A percentile compares a stretch with the other conserved stretches of the same genome.
These are phyloP conservation scores for Drosophila merina DNA, from an alignment of 2,888 invertebrate species.

Conservation along the genomic window DNA sequence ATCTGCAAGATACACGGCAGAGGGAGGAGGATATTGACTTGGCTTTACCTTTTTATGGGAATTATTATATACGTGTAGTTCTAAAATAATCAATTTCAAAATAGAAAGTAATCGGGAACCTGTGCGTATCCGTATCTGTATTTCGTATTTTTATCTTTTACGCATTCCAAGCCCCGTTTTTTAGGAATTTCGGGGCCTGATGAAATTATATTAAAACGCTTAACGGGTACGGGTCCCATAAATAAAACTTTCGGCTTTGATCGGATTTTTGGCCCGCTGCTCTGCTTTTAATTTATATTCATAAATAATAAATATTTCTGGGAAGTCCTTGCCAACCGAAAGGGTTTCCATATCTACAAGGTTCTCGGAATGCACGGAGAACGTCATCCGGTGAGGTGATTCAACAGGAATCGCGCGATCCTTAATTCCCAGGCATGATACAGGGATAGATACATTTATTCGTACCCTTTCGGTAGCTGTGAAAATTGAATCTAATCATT, in stretches of 20 bases:
- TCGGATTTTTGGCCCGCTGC: constrained; percentile 57
- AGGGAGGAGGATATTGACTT: too few species aligned
- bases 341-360: constrained; percentile 13
- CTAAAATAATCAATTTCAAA: neutral
- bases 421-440: constrained; percentile 46
- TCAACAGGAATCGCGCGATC: constrained; percentile 9
- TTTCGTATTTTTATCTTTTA: constrained; percentile 1
- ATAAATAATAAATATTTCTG: constrained; percentile 73
- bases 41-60: too few species aligned
- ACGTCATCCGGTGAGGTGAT: constrained; percentile 36
- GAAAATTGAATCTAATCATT: constrained; percentile 74
- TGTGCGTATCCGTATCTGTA: constrained; percentile 2
- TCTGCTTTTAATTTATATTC: constrained; percentile 71
- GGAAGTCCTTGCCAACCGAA: constrained; percentile 32
- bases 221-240: constrained; percentile 44
- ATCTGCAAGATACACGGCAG: neutral
- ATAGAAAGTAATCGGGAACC: neutral
- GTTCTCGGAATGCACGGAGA: constrained; percentile 65
- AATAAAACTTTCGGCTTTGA: constrained; percentile 55
- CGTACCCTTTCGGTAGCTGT: constrained; percentile 32
- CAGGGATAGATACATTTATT: constrained; percentile 49
- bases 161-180: constrained; percentile 19
- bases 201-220: constrained; percentile 61
- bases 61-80: too few species aligned
- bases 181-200: constrained; percentile 44